phyloP scores from a whole-genome alignment of 2,113 vertebrate genomes.

The Tiliqua scincoides region DNA sequence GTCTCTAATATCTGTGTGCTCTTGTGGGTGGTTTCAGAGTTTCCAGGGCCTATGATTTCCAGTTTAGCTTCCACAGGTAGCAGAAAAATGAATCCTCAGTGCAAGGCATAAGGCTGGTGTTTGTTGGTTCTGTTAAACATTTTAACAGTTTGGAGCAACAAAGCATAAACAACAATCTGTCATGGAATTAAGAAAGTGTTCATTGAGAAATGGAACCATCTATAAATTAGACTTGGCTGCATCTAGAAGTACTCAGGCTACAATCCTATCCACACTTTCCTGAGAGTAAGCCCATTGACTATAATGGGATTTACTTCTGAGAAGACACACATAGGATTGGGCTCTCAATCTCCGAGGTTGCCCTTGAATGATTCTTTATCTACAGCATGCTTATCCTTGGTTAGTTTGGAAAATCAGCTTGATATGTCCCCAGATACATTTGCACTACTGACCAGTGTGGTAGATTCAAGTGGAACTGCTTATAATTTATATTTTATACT shows the following conservation, averaged over 20 bases:
- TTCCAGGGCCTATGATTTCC: neutral
- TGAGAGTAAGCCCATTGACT: no score
- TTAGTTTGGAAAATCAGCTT: constrained; percentile 18
- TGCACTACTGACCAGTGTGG: constrained; percentile 18
- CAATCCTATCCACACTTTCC: no score
- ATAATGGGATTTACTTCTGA: no score
- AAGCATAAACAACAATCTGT: neutral
- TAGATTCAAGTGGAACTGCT: constrained; percentile 36
- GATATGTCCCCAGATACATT: constrained; percentile 20
- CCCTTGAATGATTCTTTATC: neutral
- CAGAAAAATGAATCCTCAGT: neutral
- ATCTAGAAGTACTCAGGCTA: neutral
- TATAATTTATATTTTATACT: constrained; percentile 66
- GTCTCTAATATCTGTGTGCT: neutral
- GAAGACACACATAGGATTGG: no score
- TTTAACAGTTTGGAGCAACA: neutral
- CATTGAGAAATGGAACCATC: neutral
- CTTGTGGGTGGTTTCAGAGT: neutral
- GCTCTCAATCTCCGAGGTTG: neutral
- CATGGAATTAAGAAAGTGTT: neutral
- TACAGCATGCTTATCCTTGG: neutral
- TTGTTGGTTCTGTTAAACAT: neutral
- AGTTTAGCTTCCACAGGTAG: neutral
- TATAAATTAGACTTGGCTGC: neutral
- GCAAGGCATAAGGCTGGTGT: neutral